Evolutionary conservation across 1,140 invertebrate genomes (phyloP).

Genomic region (Danaus plexippus): DNA sequence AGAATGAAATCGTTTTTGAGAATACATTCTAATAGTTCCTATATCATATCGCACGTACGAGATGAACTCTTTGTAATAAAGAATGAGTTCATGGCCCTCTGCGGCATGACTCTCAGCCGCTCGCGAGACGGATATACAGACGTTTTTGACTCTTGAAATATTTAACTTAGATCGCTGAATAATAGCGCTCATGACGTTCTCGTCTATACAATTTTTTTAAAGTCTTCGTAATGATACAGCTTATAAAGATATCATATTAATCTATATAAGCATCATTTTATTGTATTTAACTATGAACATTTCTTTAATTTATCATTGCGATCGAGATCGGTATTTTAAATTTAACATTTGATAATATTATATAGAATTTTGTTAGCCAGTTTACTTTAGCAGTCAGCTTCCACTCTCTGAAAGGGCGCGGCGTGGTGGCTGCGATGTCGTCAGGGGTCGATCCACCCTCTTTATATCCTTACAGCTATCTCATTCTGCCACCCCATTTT

Average conservation of each 20-base stretch:
- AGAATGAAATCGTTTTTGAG: conserved; percentile 16
- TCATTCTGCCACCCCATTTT: conserved; percentile 51
- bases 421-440: conserved; percentile 47
- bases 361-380: no score
- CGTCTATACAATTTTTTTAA: background rate
- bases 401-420: conserved; percentile 33
- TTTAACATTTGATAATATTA: no score
- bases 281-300: no score
- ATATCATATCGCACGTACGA: conserved; percentile 42
- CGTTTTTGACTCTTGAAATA: conserved; percentile 30
- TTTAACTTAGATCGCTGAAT: conserved; percentile 21
- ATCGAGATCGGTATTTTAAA: no score
- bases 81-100: conserved; percentile 60
- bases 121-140: conserved; percentile 40
- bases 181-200: conserved; percentile 18
- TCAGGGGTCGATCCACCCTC: conserved; percentile 64
- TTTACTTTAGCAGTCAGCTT: conserved; percentile 11
- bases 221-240: no score
- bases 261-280: no score
- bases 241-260: no score
- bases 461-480: conserved; percentile 47
- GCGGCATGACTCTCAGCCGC: conserved; percentile 34
- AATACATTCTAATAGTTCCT: conserved; percentile 31
- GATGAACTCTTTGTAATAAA: conserved; percentile 62
- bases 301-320: no score